Base-by-base conservation (phyloP, 2,113 vertebrate species). In the Orthonyx spaldingii region DNA sequence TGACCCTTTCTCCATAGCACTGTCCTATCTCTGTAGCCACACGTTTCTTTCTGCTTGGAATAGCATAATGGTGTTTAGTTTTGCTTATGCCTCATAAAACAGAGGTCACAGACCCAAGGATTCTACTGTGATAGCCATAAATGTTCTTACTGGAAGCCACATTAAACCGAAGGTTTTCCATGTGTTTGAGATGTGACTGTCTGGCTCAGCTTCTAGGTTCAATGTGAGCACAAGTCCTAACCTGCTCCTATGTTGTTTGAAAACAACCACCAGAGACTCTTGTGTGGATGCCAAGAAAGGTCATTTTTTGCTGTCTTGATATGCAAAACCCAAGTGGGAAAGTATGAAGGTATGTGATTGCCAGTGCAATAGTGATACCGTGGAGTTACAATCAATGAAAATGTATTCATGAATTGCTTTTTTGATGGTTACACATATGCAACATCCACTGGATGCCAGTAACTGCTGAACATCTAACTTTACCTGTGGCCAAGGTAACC, bases 291-390 rank as follows among this genome's bases (percentile, higher is more conserved):
- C 52, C 35, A 70, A 41, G 41, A 64, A 60, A 49, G 18, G 14
- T 9, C 33, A 16, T 26, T 52, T 32, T 26, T 77, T 2, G 0
- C 53, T 77, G 18, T 37, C 53, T 68, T 66, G n/a, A 65, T 66
- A 61, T 20, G 14, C 46, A 41, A 89, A 60, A 26, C 26, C 22
- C 9, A 9, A 53, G 41, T 35, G 35, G 32, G n/a, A 84, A 63
- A 13, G 69, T 84, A 16, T 1, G 5, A 44, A 63, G 18, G 46
- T 28, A 13, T 63, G 49, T 35, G 24, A 30, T 70, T 75, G 44
- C 50, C 1, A 4, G 27, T 52, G 47, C 37, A 56, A 30, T 35
- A 35, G 19, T 11, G 75, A 16, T 46, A 66, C 50, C 0, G 0
- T 61, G 41, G 52, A 61, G 23, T 59, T 83, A 27, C 35, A 64